Percentiles rank a stretch among this genome's conserved stretches.
Evolutionary conservation across 2,888 invertebrate genomes (phyloP).

Genomic region (Hemaris fuciformis): DNA sequence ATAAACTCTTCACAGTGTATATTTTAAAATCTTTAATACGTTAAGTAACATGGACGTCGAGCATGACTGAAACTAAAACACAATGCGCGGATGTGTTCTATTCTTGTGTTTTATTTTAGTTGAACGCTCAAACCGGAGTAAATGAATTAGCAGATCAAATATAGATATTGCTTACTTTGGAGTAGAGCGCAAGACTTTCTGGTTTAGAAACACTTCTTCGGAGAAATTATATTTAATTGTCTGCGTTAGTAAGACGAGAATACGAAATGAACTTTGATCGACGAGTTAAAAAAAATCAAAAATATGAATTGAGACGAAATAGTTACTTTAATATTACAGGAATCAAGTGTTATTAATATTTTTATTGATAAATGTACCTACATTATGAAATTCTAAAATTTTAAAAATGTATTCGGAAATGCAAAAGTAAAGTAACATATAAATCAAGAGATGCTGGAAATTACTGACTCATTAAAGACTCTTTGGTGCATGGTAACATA

Average conservation of each 20-base stretch:
- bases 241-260: background rate
- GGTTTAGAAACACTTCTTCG: background rate
- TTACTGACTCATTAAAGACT: no score
- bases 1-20: background rate
- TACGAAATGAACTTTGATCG: background rate
- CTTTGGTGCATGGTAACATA: no score
- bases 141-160: background rate
- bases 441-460: no score
- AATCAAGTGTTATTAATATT: no score
- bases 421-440: no score
- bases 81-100: constrained; percentile 32
- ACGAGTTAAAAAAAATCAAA: background rate
- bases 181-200: background rate
- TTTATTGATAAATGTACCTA: no score
- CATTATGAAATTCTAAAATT: no score
- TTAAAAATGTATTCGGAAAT: no score
- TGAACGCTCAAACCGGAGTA: constrained; percentile 8
- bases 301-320: no score
- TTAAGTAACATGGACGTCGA: constrained; percentile 19
- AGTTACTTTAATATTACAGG: no score
- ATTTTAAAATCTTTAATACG: background rate
- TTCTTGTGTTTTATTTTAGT: constrained; percentile 25
- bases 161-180: background rate
- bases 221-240: background rate
- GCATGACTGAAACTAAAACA: constrained; percentile 30